These are phyloP conservation scores for Muscicapa striata DNA, from an alignment of 2,797 vertebrate species.

Conservation along the genomic window DNA sequence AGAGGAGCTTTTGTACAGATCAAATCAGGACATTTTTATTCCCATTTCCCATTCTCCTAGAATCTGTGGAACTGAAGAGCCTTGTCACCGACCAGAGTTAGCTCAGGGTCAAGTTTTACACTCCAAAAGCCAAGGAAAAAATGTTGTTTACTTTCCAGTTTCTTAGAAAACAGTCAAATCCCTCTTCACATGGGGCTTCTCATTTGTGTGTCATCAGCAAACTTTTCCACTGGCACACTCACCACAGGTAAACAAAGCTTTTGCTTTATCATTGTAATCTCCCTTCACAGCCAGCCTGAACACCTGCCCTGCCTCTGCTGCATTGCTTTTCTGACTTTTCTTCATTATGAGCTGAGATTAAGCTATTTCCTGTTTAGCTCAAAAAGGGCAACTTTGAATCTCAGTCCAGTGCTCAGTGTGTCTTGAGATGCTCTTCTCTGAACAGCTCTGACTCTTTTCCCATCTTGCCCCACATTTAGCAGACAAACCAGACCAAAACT, in stretches of 20 bases:
- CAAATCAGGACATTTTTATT: not conserved
- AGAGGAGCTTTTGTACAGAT: not conserved
- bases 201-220: not conserved
- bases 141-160: not conserved
- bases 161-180: conserved; percentile 2
- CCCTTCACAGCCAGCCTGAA: not conserved
- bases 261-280: not conserved
- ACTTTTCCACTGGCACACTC: not conserved
- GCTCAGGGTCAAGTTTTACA: not conserved
- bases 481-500: not conserved
- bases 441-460: not conserved
- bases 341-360: not conserved
- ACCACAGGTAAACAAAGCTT: not conserved
- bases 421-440: not conserved
- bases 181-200: not conserved
- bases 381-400: not conserved
- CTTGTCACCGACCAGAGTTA: not conserved
- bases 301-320: not conserved
- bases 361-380: not conserved
- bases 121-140: not conserved
- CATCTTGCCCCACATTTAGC: not conserved
- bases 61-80: not conserved
- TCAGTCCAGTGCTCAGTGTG: not conserved
- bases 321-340: not conserved
- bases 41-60: not conserved